These are phyloP conservation scores for Tachina lurida DNA, from an alignment of 2,888 invertebrate species.

Conservation along the genomic window DNA sequence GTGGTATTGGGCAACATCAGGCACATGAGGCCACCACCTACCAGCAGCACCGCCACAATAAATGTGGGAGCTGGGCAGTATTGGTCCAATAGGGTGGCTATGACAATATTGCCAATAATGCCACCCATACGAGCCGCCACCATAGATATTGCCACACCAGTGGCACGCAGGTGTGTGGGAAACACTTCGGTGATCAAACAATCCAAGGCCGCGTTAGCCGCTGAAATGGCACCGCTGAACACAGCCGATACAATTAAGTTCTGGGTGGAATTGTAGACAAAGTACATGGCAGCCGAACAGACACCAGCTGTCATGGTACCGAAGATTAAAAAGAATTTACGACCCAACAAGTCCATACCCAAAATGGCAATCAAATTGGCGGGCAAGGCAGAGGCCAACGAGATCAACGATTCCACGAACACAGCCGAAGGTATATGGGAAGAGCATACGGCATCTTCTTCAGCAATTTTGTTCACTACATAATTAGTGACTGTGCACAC, in stretches of 20 bases:
- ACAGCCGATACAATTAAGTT: conserved; percentile 92
- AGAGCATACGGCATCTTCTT: conserved; percentile 85
- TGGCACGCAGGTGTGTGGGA: conserved; percentile 94
- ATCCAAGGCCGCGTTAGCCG: conserved; percentile 94
- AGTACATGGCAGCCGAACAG: conserved; percentile 93
- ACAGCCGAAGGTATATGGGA: conserved; percentile 90
- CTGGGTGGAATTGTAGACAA: conserved; percentile 91
- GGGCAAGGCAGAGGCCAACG: conserved; percentile 92
- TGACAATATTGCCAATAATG: conserved; percentile 89
- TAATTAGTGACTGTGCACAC: conserved; percentile 91
- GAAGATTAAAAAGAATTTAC: conserved; percentile 89
- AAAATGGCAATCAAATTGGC: conserved; percentile 92
- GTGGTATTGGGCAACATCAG: conserved; percentile 95
- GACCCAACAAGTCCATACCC: conserved; percentile 93
- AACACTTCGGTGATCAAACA: conserved; percentile 97
- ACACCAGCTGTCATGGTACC: conserved; percentile 92
- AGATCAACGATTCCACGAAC: conserved; percentile 93
- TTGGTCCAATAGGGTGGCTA: conserved; percentile 92
- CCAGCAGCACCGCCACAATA: conserved; percentile 92
- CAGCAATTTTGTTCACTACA: conserved; percentile 87
- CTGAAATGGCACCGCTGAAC: conserved; percentile 94
- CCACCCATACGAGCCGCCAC: conserved; percentile 93
- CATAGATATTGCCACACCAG: conserved; percentile 95
- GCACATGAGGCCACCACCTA: conserved; percentile 94
- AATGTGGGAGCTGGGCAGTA: conserved; percentile 97